phyloP scores from a whole-genome alignment of 2,797 vertebrate genomes.

The Pyrocephalus nanus region DNA sequence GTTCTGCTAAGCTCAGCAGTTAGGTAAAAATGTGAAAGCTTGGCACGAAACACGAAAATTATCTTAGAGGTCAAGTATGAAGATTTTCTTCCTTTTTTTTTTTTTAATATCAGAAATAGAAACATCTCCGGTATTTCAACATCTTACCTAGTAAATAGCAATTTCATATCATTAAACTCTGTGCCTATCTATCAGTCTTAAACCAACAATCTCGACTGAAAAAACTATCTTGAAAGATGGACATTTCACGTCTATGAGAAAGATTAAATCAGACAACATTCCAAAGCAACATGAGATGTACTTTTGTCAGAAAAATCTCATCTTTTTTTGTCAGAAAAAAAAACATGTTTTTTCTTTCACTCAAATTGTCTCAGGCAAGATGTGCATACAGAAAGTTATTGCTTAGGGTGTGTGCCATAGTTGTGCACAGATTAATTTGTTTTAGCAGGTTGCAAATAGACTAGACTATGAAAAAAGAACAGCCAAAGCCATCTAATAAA shows the following conservation, averaged over 20 bases:
- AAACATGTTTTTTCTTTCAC: not conserved
- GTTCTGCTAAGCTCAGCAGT: constrained; percentile 19
- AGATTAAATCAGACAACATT: not conserved
- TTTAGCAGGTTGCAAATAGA: not conserved
- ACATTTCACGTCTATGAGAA: not conserved
- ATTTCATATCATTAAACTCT: not conserved
- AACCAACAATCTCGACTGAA: not conserved
- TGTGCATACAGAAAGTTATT: not conserved
- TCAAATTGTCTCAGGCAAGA: not conserved
- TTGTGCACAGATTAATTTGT: not conserved
- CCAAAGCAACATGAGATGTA: not conserved
- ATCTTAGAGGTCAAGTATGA: not conserved
- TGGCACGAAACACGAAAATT: not conserved
- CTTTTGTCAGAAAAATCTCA: not conserved
- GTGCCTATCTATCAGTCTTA: not conserved
- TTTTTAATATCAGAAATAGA: not conserved
- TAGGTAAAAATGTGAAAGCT: constrained; percentile 2
- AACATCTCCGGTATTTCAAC: not conserved
- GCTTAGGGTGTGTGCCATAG: not conserved
- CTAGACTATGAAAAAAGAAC: not conserved
- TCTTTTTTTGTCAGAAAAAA: not conserved
- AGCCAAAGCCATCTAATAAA: not conserved
- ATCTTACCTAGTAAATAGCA: not conserved
- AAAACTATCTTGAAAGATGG: not conserved
- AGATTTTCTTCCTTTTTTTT: not conserved